Evolutionary conservation across 2,113 vertebrate species (phyloP).

Genomic region (Esox niger): DNA sequence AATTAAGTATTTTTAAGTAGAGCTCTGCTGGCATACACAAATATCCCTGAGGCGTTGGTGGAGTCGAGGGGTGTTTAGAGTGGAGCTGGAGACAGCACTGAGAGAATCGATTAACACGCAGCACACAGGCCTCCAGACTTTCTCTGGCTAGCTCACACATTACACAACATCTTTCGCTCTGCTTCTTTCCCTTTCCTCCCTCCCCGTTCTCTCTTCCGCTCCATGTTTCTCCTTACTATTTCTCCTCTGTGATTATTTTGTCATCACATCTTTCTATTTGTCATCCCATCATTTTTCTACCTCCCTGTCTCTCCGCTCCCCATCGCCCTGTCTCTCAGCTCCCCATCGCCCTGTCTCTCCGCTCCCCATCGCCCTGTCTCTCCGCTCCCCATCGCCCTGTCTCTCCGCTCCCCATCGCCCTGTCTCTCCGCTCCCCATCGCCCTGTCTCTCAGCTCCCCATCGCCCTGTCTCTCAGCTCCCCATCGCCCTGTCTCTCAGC

Average conservation of each 20-base stretch:
- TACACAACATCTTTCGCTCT: neutral
- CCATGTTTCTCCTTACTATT: neutral
- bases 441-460: too few species aligned
- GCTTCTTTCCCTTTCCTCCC: neutral
- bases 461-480: too few species aligned
- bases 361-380: too few species aligned
- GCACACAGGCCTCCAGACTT: neutral
- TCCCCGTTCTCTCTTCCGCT: neutral
- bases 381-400: too few species aligned
- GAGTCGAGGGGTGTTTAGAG: neutral
- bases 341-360: too few species aligned
- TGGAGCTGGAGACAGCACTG: neutral
- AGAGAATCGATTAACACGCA: neutral
- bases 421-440: too few species aligned
- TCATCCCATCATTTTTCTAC: neutral
- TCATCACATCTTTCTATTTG: neutral
- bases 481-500: too few species aligned
- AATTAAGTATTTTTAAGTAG: constrained; percentile 1
- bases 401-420: too few species aligned
- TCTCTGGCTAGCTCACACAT: neutral
- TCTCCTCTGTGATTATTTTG: neutral
- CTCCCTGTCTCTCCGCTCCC: too few species aligned
- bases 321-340: too few species aligned
- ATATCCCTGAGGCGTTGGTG: neutral
- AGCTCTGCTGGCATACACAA: neutral